Conservation (phyloP, 2,888 invertebrate species). For the Halictus ligatus region DNA sequence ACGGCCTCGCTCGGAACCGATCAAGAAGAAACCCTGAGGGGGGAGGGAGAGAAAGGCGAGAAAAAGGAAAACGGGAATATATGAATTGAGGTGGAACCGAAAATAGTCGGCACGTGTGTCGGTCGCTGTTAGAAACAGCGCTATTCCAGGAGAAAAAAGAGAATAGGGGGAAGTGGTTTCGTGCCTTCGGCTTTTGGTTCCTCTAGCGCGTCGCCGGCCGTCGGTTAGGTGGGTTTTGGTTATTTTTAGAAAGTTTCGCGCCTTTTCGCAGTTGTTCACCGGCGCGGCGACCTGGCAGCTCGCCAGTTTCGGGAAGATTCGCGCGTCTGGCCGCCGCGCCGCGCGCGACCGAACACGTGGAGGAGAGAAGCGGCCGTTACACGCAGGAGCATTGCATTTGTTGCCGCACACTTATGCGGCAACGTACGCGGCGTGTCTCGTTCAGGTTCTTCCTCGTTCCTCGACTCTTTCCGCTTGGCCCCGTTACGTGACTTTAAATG, state of each 20-base stretch:
- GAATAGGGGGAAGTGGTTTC: constrained; percentile 31
- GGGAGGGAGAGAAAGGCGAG: neutral
- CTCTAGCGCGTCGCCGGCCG: constrained; percentile 3
- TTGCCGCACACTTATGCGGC: constrained; percentile 46
- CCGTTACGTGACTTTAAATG: constrained; percentile 52
- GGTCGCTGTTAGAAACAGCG: constrained; percentile 31
- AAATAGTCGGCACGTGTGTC: constrained; percentile 45
- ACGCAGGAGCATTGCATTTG: constrained; percentile 35
- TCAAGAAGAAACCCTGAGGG: neutral
- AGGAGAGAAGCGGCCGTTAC: constrained; percentile 31
- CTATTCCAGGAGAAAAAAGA: constrained; percentile 39
- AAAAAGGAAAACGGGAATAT: neutral
- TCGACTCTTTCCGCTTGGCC: constrained; percentile 62
- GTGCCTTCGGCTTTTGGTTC: constrained; percentile 16
- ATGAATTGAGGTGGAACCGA: constrained; percentile 31
- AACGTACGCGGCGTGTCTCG: constrained; percentile 44
- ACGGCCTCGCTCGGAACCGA: constrained; percentile 5
- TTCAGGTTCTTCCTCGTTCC: constrained; percentile 67
- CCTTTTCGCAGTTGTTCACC: constrained; percentile 65
- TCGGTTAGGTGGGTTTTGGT: constrained; percentile 50
- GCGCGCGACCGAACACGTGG: constrained; percentile 58
- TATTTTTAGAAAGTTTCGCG: constrained; percentile 72
- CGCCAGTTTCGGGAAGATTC: constrained; percentile 64
- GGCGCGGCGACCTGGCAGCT: constrained; percentile 62
- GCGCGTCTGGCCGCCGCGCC: constrained; percentile 37